These are phyloP conservation scores for Glomeris marginata DNA, from an alignment of 2,888 invertebrate species.

Conservation along the genomic window DNA sequence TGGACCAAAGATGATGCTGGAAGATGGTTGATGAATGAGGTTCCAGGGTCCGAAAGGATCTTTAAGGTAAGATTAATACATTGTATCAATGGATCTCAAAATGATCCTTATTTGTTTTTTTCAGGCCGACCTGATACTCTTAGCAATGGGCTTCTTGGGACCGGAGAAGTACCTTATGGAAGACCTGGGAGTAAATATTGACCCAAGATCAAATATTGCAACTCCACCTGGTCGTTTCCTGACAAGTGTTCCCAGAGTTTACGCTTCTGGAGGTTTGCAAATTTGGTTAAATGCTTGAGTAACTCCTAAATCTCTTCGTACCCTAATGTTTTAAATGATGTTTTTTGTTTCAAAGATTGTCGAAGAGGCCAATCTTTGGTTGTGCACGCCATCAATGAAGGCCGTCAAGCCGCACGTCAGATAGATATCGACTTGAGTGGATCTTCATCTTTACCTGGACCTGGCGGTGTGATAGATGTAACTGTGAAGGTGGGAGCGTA, in stretches of 20 bases:
- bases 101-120: slow-evolving; percentile 5
- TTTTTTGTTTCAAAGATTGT: slow-evolving; percentile 65
- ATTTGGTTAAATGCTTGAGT: background rate
- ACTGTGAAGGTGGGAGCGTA: slow-evolving; percentile 11
- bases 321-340: slow-evolving; percentile 13
- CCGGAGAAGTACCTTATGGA: slow-evolving; percentile 79
- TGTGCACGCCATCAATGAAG: slow-evolving; percentile 97
- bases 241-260: slow-evolving; percentile 67
- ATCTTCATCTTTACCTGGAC: slow-evolving; percentile 68
- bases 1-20: slow-evolving; percentile 88
- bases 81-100: too few species aligned
- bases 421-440: slow-evolving; percentile 70
- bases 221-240: slow-evolving; percentile 60
- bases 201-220: slow-evolving; percentile 82
- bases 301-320: background rate
- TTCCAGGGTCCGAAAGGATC: slow-evolving; percentile 51
- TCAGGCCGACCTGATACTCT: slow-evolving; percentile 68
- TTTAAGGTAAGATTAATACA: slow-evolving; percentile 29
- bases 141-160: slow-evolving; percentile 98
- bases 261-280: slow-evolving; percentile 79
- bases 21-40: slow-evolving; percentile 84
- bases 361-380: slow-evolving; percentile 96
- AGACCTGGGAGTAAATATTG: slow-evolving; percentile 60
- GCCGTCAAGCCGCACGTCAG: slow-evolving; percentile 91
- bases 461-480: slow-evolving; percentile 59